Evolutionary conservation across 1,140 invertebrate species (phyloP), one percentile per base, ranked within the genome.

Genomic region (Geopemphigus sp.): DNA sequence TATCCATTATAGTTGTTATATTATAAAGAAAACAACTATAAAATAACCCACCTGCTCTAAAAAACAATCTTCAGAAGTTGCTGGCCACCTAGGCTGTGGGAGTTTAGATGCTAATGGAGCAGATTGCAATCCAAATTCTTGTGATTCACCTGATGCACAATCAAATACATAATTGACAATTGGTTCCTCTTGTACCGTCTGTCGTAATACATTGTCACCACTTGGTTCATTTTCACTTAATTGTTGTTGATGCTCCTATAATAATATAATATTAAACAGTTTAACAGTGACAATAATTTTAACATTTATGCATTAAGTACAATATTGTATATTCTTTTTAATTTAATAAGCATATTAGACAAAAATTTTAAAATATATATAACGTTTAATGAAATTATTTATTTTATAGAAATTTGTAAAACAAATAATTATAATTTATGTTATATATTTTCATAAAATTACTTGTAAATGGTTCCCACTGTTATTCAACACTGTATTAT

Each of bases 401-500:
- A 39, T 39, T 39, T 3, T 4, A 39, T 39, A 8, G 32, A 22
- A 8, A 64, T 8, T 66, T 66, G 1, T 66, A 22, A 14, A n/a
- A 47, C 17, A 24, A 24, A 68, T 47, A 39, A 24, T 50, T 47
- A 39, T 66, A 1, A 66, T 45, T 12, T 12, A 50, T 63, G 2
- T 19, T 66, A 22, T 10, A 66, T 66, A 3, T 45, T 45, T 66
- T 22, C 0, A 19, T 54, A 19, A 70, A 4, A 50, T 1, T 14
- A 45, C 74, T 50, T 76, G 73, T 24, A 78, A 78, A 78, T 78
- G 74, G 45, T 22, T 73, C 56, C 54, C 54, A 59, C 57, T 78
- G 74, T 78, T 78, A 61, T 78, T 78, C 74, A 78, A 78, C 74
- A 78, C 74, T 59, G 57, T 63, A 19, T 78, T 78, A 50, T 78